Conservation (phyloP, 1,140 invertebrate species). For the Brachionus rotundiformis region DNA sequence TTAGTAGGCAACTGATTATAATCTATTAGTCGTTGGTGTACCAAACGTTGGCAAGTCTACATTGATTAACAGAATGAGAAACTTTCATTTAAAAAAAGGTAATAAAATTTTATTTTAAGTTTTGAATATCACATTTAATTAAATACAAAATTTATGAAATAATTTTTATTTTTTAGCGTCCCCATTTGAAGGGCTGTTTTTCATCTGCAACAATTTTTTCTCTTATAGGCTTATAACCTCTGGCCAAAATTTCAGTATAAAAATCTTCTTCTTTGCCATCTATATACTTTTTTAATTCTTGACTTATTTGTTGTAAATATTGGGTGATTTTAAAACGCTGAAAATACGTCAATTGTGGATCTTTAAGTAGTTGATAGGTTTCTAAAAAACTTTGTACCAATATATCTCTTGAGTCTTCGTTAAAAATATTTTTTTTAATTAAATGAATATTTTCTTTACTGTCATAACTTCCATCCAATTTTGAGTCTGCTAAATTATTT, state of each 20-base stretch:
- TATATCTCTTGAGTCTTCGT: background rate
- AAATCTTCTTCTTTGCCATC: background rate
- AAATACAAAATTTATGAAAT: background rate
- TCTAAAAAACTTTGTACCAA: background rate
- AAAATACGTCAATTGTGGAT: conserved; percentile 1
- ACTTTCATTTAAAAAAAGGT: conserved; percentile 51
- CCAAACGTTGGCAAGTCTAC: conserved; percentile 53
- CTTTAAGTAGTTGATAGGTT: conserved; percentile 5
- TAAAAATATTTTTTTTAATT: background rate
- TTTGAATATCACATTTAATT: background rate
- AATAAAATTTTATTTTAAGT: background rate
- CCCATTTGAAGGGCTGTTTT: conserved; percentile 11
- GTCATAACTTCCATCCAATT: background rate
- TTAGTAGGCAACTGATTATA: background rate
- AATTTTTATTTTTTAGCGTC: background rate
- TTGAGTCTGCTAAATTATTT: background rate
- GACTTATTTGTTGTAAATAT: background rate
- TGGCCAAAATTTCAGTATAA: background rate
- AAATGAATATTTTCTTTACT: background rate
- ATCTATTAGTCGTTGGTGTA: conserved; percentile 43
- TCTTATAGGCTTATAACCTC: background rate
- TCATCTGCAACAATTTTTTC: background rate
- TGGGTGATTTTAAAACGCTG: background rate
- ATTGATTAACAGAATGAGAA: conserved; percentile 49
- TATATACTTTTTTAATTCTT: background rate